Conservation (phyloP, 2,113 vertebrate genomes). For the Sphyrna mokarran region DNA sequence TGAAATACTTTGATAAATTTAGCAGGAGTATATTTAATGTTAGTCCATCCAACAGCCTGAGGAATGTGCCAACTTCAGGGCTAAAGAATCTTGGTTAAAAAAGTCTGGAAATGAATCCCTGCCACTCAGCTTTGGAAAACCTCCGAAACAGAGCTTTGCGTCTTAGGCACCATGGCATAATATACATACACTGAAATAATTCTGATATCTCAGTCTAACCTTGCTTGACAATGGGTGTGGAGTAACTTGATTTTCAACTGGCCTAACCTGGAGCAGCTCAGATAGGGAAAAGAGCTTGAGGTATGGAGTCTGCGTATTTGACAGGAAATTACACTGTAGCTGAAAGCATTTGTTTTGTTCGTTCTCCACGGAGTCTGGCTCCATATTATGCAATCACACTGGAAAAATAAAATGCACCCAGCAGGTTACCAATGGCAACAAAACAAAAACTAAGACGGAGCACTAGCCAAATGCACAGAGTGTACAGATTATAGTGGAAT, state of each 20-base stretch:
- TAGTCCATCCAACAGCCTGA: background rate
- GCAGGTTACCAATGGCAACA: background rate
- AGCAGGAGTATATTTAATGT: background rate
- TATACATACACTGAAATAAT: background rate
- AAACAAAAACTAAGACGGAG: background rate
- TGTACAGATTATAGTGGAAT: background rate
- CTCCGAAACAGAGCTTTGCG: background rate
- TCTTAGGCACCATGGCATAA: background rate
- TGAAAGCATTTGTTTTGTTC: background rate
- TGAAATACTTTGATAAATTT: constrained; percentile 22
- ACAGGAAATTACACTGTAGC: background rate
- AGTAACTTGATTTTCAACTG: background rate
- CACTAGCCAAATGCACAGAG: background rate
- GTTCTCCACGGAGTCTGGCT: background rate
- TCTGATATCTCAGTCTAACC: background rate
- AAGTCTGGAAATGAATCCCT: background rate
- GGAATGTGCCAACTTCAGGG: background rate
- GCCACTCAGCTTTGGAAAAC: background rate
- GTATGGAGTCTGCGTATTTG: background rate
- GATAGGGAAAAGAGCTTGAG: background rate
- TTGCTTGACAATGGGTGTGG: background rate
- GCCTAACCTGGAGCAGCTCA: background rate
- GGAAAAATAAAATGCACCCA: background rate
- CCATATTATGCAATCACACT: background rate
- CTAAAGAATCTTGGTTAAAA: background rate